phyloP scores from a whole-genome alignment of 2,888 invertebrate genomes.

The Eucera pruinosa region DNA sequence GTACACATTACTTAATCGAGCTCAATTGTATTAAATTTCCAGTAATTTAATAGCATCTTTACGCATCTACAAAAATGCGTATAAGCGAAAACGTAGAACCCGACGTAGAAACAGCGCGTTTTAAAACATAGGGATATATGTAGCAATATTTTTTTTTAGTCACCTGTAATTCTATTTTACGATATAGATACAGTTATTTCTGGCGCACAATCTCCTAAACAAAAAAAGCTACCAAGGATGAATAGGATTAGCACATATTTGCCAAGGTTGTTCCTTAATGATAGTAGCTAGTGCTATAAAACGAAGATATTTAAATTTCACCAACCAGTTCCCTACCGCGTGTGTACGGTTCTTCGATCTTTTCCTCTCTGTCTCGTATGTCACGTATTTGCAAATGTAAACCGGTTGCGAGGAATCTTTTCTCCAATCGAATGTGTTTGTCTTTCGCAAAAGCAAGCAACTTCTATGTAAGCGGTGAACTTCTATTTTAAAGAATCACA shows the following conservation, averaged over 20 bases:
- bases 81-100: too few relatives aligned
- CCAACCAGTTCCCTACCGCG: slow-evolving; percentile 42
- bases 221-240: slow-evolving; percentile 33
- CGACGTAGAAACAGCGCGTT: too few relatives aligned
- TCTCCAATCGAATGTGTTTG: slow-evolving; percentile 13
- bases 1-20: too few relatives aligned
- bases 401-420: slow-evolving; percentile 39
- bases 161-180: not conserved
- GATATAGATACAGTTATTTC: not conserved
- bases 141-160: too few relatives aligned
- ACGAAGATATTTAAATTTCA: slow-evolving; percentile 56
- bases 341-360: not conserved
- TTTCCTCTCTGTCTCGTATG: not conserved
- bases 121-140: too few relatives aligned
- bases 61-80: too few relatives aligned
- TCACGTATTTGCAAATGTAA: slow-evolving; percentile 28
- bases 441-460: slow-evolving; percentile 1
- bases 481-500: not conserved
- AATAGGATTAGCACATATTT: slow-evolving; percentile 37
- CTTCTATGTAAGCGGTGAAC: too few relatives aligned
- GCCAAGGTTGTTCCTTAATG: slow-evolving; percentile 33
- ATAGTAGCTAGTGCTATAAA: slow-evolving; percentile 36
- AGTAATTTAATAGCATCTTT: too few relatives aligned
- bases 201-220: too few relatives aligned
- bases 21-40: too few relatives aligned